Evolutionary conservation across 2,113 vertebrate genomes (phyloP).

Genomic region (Sardina pilchardus): DNA sequence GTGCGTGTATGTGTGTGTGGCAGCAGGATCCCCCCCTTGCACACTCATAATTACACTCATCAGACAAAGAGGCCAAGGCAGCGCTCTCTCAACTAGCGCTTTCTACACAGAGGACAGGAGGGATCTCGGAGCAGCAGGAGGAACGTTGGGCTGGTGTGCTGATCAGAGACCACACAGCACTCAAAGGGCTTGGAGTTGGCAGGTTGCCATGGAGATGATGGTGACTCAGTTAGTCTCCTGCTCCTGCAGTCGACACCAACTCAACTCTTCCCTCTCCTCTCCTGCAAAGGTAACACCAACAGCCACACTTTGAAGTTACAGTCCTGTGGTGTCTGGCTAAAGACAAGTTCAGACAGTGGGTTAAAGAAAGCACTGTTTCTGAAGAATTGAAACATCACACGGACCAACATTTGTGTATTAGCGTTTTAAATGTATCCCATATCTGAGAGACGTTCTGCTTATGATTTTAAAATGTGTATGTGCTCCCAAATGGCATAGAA

Average conservation of each 20-base stretch:
- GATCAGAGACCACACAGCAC: conserved; percentile 12
- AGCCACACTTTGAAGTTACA: not conserved
- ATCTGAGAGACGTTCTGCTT: not conserved
- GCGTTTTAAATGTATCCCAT: not conserved
- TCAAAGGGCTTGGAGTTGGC: not conserved
- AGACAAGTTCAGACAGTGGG: not conserved
- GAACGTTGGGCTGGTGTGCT: not conserved
- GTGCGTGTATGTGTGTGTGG: no score
- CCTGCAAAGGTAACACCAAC: not conserved
- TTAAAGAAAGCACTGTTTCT: no score
- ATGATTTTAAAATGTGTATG: not conserved
- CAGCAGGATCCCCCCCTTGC: no score
- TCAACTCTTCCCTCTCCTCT: not conserved
- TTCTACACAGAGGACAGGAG: not conserved
- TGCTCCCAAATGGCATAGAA: no score
- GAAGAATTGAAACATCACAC: not conserved
- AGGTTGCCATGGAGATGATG: conserved; percentile 9
- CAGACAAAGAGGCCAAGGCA: conserved; percentile 23
- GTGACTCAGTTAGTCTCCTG: conserved; percentile 9
- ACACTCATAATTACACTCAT: conserved; percentile 42
- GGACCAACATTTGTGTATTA: not conserved
- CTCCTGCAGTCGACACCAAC: not conserved
- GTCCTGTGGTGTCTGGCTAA: not conserved
- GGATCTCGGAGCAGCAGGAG: not conserved
- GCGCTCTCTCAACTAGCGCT: not conserved